phyloP scores from a whole-genome alignment of 2,113 vertebrate species.

The Syngnathoides biaculeatus region DNA sequence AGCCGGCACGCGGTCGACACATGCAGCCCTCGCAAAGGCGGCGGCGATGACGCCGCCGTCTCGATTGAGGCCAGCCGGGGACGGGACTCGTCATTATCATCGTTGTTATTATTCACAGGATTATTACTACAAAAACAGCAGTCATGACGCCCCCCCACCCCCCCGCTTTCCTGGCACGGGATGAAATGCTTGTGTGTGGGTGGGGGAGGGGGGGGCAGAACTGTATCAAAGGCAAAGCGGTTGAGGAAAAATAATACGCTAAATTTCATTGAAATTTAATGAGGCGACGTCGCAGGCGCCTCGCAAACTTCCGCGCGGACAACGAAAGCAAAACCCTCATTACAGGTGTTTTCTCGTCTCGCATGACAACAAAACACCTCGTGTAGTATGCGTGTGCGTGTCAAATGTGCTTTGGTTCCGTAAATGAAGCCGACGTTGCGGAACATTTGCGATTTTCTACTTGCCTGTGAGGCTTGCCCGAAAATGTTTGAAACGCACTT shows the following conservation, averaged over 20 bases:
- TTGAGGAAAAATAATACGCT: neutral
- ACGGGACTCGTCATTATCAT: slow-evolving; percentile 2
- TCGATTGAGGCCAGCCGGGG: slow-evolving; percentile 41
- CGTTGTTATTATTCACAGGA: slow-evolving; percentile 1
- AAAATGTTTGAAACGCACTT: slow-evolving; percentile 3
- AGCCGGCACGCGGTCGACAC: slow-evolving; percentile 62
- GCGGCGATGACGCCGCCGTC: slow-evolving; percentile 52
- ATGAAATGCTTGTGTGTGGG: neutral
- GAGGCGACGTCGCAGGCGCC: slow-evolving; percentile 8
- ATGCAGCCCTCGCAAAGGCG: slow-evolving; percentile 66
- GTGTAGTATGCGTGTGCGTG: neutral
- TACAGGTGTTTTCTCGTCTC: neutral
- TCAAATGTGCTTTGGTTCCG: neutral
- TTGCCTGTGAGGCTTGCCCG: neutral
- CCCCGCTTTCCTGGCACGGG: slow-evolving; percentile 38
- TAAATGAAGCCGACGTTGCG: neutral
- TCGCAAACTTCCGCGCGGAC: neutral
- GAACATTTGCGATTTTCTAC: too few species aligned
- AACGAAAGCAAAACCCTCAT: neutral
- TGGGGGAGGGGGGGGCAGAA: neutral
- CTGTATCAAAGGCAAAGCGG: neutral
- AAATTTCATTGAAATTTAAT: slow-evolving; percentile 15
- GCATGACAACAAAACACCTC: neutral
- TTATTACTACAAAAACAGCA: slow-evolving; percentile 48
- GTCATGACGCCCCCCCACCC: slow-evolving; percentile 28